Evolutionary conservation across 1,140 invertebrate genomes (phyloP).

Genomic region (Hycleus cichorii): DNA sequence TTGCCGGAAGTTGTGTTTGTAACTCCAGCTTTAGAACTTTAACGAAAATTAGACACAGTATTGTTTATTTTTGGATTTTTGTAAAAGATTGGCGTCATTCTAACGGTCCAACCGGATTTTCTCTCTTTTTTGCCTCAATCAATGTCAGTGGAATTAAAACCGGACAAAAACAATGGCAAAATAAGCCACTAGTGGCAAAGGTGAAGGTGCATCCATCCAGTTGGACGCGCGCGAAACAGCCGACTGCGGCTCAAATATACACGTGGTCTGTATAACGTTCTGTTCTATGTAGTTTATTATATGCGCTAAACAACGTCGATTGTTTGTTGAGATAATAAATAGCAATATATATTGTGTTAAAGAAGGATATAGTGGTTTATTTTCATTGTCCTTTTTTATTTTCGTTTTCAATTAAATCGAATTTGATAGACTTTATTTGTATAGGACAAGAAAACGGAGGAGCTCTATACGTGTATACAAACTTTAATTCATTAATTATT

Average conservation of each 20-base stretch:
- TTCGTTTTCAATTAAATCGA: background rate
- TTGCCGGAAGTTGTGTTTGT: background rate
- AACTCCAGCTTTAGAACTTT: background rate
- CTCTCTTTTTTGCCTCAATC: background rate
- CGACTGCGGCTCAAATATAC: conserved; percentile 7
- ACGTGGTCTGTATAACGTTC: conserved; percentile 5
- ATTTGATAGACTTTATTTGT: background rate
- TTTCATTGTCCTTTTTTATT: background rate
- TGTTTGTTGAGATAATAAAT: background rate
- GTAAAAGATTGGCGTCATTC: too few species aligned
- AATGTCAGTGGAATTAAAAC: background rate
- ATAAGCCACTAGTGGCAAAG: background rate
- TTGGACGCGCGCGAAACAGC: conserved; percentile 8
- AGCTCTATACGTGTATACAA: too few species aligned
- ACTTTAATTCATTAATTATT: too few species aligned
- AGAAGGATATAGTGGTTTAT: background rate
- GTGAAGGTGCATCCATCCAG: conserved; percentile 4
- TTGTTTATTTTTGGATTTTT: too few species aligned
- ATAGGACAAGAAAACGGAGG: background rate
- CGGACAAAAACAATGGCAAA: too few species aligned
- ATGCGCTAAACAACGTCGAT: too few species aligned
- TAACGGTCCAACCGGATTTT: background rate
- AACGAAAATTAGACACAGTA: too few species aligned
- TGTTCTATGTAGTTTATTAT: background rate
- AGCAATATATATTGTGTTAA: background rate